Percentiles rank a stretch among this genome's conserved stretches.
phyloP scores from a whole-genome alignment of 2,797 vertebrate species.

The Acanthiza pusilla region DNA sequence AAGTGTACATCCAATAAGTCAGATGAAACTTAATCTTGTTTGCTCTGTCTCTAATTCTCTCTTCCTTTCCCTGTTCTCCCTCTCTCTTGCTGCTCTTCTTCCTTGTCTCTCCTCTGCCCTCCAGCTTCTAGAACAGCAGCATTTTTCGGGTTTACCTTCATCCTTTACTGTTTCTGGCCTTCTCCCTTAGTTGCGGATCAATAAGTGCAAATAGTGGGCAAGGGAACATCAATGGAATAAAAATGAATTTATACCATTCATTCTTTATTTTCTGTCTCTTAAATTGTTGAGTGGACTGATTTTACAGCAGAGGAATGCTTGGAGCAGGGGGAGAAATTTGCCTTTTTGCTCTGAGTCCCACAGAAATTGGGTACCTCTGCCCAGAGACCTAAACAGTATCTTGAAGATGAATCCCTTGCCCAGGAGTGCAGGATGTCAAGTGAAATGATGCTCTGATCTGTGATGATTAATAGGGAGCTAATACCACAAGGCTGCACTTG shows the following conservation, averaged over 20 bases:
- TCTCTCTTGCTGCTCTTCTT: background rate
- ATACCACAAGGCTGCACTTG: background rate
- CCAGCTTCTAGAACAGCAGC: conserved; percentile 43
- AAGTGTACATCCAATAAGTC: conserved; percentile 47
- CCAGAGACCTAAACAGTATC: background rate
- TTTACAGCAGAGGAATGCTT: background rate
- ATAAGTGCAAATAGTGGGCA: conserved; percentile 39
- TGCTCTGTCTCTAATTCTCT: conserved; percentile 38
- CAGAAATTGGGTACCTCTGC: background rate
- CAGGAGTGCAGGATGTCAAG: background rate
- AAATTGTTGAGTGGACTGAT: background rate
- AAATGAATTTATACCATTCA: conserved; percentile 38
- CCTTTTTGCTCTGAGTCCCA: background rate
- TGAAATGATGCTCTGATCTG: background rate
- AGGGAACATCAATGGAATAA: conserved; percentile 33
- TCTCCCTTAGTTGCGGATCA: conserved; percentile 50
- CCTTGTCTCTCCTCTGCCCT: background rate
- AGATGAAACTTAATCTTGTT: conserved; percentile 59
- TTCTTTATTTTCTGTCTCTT: background rate
- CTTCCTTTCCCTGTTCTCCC: conserved; percentile 7
- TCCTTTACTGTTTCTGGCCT: conserved; percentile 64
- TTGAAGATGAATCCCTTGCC: background rate
- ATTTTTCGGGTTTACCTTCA: conserved; percentile 47
- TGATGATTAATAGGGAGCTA: background rate
- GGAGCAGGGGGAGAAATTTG: background rate